Base-by-base conservation (phyloP, 2,113 vertebrate genomes). In the Hoplias malabaricus region DNA sequence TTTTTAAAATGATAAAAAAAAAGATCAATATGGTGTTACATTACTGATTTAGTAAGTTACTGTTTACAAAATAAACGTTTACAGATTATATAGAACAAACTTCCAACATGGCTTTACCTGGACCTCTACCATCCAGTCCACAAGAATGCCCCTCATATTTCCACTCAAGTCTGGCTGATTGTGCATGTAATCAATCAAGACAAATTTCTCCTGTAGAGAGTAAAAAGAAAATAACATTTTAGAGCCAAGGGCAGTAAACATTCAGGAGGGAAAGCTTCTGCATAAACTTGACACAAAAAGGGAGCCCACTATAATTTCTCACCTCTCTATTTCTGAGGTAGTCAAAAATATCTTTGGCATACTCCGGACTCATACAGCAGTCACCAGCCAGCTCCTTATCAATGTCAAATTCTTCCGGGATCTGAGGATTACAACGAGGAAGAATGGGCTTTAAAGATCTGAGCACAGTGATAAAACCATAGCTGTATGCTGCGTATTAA, bases 111-210 rank as follows among this genome's bases (percentile, higher is more conserved):
- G 33, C 85, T 77, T n/a, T 77, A 97, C 97, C 94, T 99, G 97
- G 1, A 98, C 92, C 69, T 98, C 95, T 5, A 98, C 95, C 93
- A 99, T 90, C 97, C 96, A 98, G 89, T 98, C 95, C 29, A 98
- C 90, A 13, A 99, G 91, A 82, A 98, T 92, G 2, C 93, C 93
- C 40, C 96, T 92, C 96, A 98, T 97, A 50, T 93, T 90, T 0
- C 78, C 54, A 12, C 78, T 96, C 77, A 99, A 91, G 65, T 93
- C 95, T 33, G 85, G 81, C 87, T 98, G 96, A 8, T 63, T 77
- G 29, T 87, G 14, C 94, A 98, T 95, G 88, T 97, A 98, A 84
- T 95, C 82, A 3, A 48, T 70, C 42, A 98, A 86, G 46, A 90
- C 16, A 27, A 97, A 98, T 29, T 89, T 93, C 80, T 96, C 93